phyloP scores from a whole-genome alignment of 1,140 invertebrate genomes.

The Procambarus virginalis region DNA sequence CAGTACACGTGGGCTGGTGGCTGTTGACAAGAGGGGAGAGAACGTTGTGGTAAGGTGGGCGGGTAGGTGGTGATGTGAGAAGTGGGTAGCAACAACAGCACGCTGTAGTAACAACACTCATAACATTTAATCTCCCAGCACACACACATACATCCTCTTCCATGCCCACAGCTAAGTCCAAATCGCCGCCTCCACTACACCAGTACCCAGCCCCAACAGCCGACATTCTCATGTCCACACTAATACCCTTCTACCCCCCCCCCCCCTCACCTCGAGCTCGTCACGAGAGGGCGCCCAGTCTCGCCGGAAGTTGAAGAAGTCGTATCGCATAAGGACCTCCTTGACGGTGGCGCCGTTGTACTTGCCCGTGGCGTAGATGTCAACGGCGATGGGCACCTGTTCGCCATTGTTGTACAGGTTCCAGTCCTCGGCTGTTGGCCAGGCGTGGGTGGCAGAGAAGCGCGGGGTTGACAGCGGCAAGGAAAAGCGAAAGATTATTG shows the following conservation, averaged over 20 bases:
- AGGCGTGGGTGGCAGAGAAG: neutral
- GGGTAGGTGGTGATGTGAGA: no score
- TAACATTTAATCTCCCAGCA: no score
- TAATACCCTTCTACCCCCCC: no score
- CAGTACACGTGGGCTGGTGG: constrained; percentile 27
- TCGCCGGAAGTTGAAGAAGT: constrained; percentile 49
- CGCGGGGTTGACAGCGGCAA: neutral
- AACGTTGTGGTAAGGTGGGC: no score
- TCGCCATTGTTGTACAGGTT: constrained; percentile 35
- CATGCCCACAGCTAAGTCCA: no score
- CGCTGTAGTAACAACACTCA: no score
- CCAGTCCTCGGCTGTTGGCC: constrained; percentile 32
- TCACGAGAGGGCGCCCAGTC: constrained; percentile 30
- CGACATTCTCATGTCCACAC: no score
- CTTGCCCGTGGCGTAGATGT: neutral
- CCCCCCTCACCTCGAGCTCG: constrained; percentile 24
- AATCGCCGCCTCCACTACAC: no score
- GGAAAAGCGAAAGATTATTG: no score
- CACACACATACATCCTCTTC: no score
- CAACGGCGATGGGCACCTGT: constrained; percentile 35
- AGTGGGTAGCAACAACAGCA: no score
- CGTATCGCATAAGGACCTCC: constrained; percentile 25
- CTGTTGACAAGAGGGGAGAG: neutral
- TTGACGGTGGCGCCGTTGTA: neutral
- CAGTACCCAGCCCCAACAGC: no score